Evolutionary conservation across 2,888 invertebrate genomes (phyloP).

Genomic region (Leistus spinibarbis): DNA sequence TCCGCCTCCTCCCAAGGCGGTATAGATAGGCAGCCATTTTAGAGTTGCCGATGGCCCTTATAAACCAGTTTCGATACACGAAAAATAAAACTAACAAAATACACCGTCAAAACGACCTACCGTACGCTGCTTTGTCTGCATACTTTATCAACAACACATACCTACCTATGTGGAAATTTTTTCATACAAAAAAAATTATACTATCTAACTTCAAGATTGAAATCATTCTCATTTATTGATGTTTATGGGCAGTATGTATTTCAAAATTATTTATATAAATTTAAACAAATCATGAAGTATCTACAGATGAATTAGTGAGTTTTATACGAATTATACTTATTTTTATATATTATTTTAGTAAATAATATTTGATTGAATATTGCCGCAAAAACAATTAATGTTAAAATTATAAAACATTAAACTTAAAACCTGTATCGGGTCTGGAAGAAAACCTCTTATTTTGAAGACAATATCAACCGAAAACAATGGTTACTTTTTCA

Average conservation of each 20-base stretch:
- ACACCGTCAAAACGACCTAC: conserved; percentile 28
- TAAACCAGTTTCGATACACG: conserved; percentile 34
- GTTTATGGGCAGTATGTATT: neutral
- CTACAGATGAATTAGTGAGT: too few relatives aligned
- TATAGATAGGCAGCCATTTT: conserved; percentile 39
- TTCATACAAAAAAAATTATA: neutral
- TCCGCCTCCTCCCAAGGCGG: conserved; percentile 36
- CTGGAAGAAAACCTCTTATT: too few relatives aligned
- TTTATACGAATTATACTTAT: too few relatives aligned
- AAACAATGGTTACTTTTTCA: too few relatives aligned
- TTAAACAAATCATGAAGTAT: too few relatives aligned
- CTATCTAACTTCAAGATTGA: neutral
- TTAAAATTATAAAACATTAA: too few relatives aligned
- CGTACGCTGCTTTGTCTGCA: conserved; percentile 8
- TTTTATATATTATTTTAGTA: too few relatives aligned
- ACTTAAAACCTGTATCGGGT: too few relatives aligned
- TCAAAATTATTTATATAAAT: too few relatives aligned
- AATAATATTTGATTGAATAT: too few relatives aligned
- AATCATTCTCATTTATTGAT: neutral
- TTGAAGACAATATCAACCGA: too few relatives aligned
- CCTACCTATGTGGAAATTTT: neutral
- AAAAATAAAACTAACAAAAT: conserved; percentile 9
- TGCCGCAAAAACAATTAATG: too few relatives aligned
- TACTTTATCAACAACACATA: neutral
- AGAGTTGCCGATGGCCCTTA: conserved; percentile 30